Evolutionary conservation across 2,888 invertebrate genomes (phyloP).

Genomic region (Cryptus armator): DNA sequence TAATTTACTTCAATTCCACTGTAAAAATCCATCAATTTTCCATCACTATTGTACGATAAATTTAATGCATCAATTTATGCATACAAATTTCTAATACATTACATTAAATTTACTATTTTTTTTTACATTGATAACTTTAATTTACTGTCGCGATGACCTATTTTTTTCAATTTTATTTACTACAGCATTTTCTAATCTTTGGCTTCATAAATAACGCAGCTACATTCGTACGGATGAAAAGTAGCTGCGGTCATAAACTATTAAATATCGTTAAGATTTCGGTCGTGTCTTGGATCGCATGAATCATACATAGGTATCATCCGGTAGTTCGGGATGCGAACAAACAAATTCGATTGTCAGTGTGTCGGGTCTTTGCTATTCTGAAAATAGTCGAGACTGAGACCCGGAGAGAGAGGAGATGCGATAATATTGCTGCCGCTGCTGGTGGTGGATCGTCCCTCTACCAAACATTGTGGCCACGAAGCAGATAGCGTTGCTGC

Average conservation of each 20-base stretch:
- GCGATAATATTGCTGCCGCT: slow-evolving; percentile 5
- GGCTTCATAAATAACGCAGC: too few relatives aligned
- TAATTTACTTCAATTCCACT: too few relatives aligned
- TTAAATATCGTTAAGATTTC: neutral
- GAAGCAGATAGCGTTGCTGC: slow-evolving; percentile 79
- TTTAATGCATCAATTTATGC: too few relatives aligned
- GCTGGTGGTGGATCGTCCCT: slow-evolving; percentile 66
- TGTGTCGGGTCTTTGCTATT: neutral
- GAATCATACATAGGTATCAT: slow-evolving; percentile 21
- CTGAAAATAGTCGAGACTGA: neutral
- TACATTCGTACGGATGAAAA: too few relatives aligned
- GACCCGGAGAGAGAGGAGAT: neutral
- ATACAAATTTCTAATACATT: too few relatives aligned
- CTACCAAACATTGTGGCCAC: slow-evolving; percentile 75
- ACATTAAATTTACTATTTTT: too few relatives aligned
- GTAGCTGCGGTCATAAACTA: neutral
- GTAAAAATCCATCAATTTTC: too few relatives aligned
- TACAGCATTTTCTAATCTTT: too few relatives aligned
- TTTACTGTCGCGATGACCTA: too few relatives aligned
- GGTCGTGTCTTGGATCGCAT: neutral
- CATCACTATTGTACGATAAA: too few relatives aligned
- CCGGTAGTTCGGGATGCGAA: neutral
- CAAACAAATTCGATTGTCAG: slow-evolving; percentile 62
- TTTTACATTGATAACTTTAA: too few relatives aligned
- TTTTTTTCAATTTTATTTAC: too few relatives aligned